These are phyloP conservation scores for Carassius auratus DNA, from an alignment of 2,113 vertebrate genomes.

Conservation along the genomic window DNA sequence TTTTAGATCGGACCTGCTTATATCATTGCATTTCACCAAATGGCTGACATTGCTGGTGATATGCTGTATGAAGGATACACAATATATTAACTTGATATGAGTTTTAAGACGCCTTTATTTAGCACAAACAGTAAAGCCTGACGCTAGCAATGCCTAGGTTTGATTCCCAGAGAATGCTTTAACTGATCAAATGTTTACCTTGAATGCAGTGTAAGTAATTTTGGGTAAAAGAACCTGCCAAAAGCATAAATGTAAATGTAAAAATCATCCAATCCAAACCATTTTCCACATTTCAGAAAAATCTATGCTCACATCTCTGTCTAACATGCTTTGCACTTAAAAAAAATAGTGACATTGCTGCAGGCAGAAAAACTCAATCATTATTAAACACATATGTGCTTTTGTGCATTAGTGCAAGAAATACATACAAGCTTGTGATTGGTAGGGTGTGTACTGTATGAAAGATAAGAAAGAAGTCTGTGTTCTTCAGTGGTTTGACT, in stretches of 20 bases:
- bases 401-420: neutral
- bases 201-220: neutral
- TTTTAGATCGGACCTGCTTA: neutral
- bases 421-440: neutral
- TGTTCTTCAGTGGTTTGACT: neutral
- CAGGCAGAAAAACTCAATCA: conserved; percentile 9
- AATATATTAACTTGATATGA: neutral
- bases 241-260: neutral
- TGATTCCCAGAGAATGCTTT: neutral
- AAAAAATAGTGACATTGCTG: conserved; percentile 15
- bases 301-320: neutral
- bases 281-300: conserved; percentile 8
- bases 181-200: neutral
- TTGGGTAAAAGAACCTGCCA: conserved; percentile 1
- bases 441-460: neutral
- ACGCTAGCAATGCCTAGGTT: neutral
- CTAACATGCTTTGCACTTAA: neutral
- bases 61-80: neutral
- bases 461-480: neutral
- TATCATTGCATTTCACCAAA: neutral
- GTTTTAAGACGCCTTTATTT: neutral
- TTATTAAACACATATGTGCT: conserved; percentile 11
- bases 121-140: neutral
- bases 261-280: neutral
- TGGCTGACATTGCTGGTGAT: neutral